Percentiles rank a stretch among this genome's conserved stretches.
Evolutionary conservation across 2,888 invertebrate genomes (phyloP).

Genomic region (Brassicogethes aeneus): DNA sequence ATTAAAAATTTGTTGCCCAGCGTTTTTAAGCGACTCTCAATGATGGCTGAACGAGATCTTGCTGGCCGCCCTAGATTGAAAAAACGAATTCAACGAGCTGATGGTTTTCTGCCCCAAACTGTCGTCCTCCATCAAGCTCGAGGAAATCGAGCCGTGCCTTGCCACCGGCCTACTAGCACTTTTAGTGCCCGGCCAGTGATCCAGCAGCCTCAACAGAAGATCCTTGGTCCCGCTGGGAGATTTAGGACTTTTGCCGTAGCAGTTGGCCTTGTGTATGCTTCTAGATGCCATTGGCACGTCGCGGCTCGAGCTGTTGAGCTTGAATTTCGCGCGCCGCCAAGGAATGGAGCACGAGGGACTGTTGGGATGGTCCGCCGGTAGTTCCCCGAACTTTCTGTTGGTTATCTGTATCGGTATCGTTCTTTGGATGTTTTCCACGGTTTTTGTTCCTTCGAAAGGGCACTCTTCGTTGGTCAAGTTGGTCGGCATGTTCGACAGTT

Average conservation of each 20-base stretch:
- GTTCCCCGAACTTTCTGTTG: slow-evolving; percentile 12
- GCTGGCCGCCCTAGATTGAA: slow-evolving; percentile 46
- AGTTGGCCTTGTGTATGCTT: slow-evolving; percentile 17
- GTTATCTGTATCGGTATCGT: slow-evolving; percentile 19
- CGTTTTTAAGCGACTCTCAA: too few relatives aligned
- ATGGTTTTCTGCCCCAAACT: slow-evolving; percentile 68
- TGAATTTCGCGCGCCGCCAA: slow-evolving; percentile 51
- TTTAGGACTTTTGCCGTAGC: neutral
- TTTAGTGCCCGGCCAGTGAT: slow-evolving; percentile 65
- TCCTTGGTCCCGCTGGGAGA: slow-evolving; percentile 61
- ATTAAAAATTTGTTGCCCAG: too few relatives aligned
- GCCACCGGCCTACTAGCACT: slow-evolving; percentile 44
- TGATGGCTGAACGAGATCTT: too few relatives aligned
- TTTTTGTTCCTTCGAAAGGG: slow-evolving; percentile 3
- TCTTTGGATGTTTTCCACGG: slow-evolving; percentile 4
- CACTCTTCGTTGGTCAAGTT: slow-evolving; percentile 14
- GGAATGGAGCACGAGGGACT: slow-evolving; percentile 28
- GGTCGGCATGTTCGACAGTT: slow-evolving; percentile 51
- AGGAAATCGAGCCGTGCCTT: slow-evolving; percentile 62
- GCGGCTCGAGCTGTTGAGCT: slow-evolving; percentile 58
- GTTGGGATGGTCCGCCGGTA: slow-evolving; percentile 23
- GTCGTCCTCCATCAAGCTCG: slow-evolving; percentile 66
- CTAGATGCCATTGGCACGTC: slow-evolving; percentile 51
- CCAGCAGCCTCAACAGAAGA: slow-evolving; percentile 61
- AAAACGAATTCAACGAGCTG: slow-evolving; percentile 73